Evolutionary conservation across 2,113 vertebrate genomes (phyloP).

Genomic region (Morphnarchus princeps): DNA sequence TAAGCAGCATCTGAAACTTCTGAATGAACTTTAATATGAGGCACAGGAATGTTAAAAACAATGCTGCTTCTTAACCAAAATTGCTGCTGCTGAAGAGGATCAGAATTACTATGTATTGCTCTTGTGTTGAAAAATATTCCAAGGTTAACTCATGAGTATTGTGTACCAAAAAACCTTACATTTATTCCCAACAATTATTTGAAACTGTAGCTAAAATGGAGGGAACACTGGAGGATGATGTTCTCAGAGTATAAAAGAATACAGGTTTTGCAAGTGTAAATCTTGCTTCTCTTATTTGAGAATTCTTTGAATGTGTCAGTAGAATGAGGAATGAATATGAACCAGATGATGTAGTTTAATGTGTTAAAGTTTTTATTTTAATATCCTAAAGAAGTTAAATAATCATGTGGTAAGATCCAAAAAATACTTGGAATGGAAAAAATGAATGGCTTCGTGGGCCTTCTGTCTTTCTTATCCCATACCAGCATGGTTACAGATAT

Average conservation of each 20-base stretch:
- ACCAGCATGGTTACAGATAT: not conserved
- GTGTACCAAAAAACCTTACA: not conserved
- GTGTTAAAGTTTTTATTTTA: not conserved
- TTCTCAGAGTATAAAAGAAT: not conserved
- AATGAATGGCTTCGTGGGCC: not conserved
- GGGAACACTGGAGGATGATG: not conserved
- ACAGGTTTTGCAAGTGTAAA: not conserved
- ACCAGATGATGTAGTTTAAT: not conserved
- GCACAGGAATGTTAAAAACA: not conserved
- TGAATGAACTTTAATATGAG: not conserved
- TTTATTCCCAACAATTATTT: not conserved
- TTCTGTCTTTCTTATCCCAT: not conserved
- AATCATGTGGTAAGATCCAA: not conserved
- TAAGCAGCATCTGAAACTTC: not conserved
- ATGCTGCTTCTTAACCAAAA: not conserved
- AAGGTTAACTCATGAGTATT: not conserved
- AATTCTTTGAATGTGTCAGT: not conserved
- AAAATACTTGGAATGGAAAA: not conserved
- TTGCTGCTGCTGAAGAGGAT: not conserved
- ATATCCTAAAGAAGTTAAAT: not conserved
- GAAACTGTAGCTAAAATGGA: not conserved
- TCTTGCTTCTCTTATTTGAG: not conserved
- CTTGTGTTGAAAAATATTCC: not conserved
- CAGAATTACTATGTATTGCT: not conserved
- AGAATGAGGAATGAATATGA: not conserved